Base-by-base conservation (phyloP, 2,113 vertebrate species). In the Protobothrops flavoviridis region DNA sequence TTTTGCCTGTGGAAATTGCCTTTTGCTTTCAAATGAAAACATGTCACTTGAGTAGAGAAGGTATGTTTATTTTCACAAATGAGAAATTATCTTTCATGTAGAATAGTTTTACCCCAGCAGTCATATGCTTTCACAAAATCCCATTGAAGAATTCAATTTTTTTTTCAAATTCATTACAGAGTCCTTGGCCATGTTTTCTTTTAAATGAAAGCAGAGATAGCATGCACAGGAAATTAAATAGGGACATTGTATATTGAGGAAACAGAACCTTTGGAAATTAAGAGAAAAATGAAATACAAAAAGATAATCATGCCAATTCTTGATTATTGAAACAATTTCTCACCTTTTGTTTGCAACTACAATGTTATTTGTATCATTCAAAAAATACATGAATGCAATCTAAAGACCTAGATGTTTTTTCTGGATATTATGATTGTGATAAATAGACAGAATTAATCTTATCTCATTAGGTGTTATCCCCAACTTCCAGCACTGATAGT, bases 31-130 rank as follows among this genome's bases (percentile, higher is more conserved):
- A 45, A 90, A 57, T 86, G 50, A 29, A 93, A 90, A 94, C 33
- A 21, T 90, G 29, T 43, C 15, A 3, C 89, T 90, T 88, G 90
- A 91, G 57, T 57, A 93, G 85, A 45, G 23, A 91, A 91, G 87
- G 48, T 33, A 91, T 81, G 89, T 91, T 91, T 52, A 24, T 91
- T 88, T 88, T 90, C 39, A 59, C 92, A 52, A 93, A 90, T 39
- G 61, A 64, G 57, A 88, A 96, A 94, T 92, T 93, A 52, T 1
- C 20, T 55, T 87, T 95, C 88, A 0, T 88, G 90, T 93, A 91
- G 55, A 93, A 88, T 87, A 53, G 1, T 43, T 48, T 74, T 20
- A 39, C 50, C 20, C 85, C 59, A 74, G 74, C 50, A 56, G 50
- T 88, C 48, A 93, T 91, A 55, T 13, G 3, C 88, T 90, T 91